Percentiles rank a stretch among this genome's conserved stretches.
These are phyloP conservation scores for Axis porcinus DNA, from an alignment of 2,113 vertebrate species.

Conservation along the genomic window DNA sequence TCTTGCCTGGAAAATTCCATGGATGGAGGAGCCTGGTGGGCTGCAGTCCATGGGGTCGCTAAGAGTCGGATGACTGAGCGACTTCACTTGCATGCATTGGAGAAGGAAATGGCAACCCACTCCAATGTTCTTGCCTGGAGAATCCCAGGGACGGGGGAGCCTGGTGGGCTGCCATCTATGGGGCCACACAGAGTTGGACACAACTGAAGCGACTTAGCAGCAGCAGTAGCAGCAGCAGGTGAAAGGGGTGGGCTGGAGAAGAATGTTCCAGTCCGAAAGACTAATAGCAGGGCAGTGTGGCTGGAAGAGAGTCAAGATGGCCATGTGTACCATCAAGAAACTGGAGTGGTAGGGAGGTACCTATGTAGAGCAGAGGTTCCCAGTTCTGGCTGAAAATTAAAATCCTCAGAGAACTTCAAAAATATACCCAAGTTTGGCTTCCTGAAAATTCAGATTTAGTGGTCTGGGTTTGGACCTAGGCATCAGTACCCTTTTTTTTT, in stretches of 20 bases:
- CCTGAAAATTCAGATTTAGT: background rate
- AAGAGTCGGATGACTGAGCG: too few species aligned
- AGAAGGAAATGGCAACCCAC: too few species aligned
- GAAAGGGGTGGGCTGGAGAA: background rate
- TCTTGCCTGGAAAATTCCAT: too few species aligned
- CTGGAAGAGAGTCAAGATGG: background rate
- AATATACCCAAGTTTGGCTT: background rate
- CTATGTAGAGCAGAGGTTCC: background rate
- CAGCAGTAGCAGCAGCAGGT: background rate
- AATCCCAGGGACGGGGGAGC: too few species aligned
- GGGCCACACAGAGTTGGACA: too few species aligned
- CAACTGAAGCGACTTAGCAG: too few species aligned
- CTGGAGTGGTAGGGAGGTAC: background rate
- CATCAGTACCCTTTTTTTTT: background rate
- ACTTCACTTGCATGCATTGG: too few species aligned
- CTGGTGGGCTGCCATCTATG: too few species aligned
- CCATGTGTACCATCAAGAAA: background rate
- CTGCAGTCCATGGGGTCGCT: too few species aligned
- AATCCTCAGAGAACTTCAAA: background rate
- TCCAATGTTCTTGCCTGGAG: too few species aligned
- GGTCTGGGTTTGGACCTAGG: background rate
- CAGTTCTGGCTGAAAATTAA: background rate
- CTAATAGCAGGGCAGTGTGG: background rate
- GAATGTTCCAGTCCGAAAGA: background rate
- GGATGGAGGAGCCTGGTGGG: too few species aligned